Conservation (phyloP, 1,140 invertebrate genomes). For the Drosophila sp. region DNA sequence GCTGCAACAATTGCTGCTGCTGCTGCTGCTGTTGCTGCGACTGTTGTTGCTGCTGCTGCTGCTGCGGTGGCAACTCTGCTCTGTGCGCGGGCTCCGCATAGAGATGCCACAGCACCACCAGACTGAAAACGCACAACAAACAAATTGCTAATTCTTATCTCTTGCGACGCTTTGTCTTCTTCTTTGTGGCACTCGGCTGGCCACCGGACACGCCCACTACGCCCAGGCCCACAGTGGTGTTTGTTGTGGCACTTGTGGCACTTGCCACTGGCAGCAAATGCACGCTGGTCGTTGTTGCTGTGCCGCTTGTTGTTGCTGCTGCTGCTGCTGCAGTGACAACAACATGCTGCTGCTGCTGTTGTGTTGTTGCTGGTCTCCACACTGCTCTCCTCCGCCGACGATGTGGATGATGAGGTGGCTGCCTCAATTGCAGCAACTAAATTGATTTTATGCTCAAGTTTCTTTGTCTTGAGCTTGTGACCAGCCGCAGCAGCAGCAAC, state of each 20-base stretch:
- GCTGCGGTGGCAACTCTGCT: constrained; percentile 15
- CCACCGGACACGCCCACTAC: constrained; percentile 42
- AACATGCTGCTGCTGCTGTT: no score
- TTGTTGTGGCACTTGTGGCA: neutral
- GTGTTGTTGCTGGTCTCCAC: constrained; percentile 47
- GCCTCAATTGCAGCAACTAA: constrained; percentile 81
- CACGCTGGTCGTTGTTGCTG: neutral
- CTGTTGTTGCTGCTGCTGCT: neutral
- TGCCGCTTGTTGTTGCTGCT: neutral
- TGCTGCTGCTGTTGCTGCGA: constrained; percentile 19
- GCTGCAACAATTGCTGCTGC: constrained; percentile 9
- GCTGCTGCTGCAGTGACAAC: neutral
- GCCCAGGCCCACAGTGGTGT: neutral
- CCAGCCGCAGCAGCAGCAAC: neutral
- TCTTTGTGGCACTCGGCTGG: constrained; percentile 78
- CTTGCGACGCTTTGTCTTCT: constrained; percentile 82
- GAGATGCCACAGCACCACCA: constrained; percentile 77
- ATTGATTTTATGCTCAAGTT: constrained; percentile 81
- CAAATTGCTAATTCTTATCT: constrained; percentile 85
- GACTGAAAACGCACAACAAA: constrained; percentile 84
- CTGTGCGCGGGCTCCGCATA: constrained; percentile 47
- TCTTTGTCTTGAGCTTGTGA: constrained; percentile 79
- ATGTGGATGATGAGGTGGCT: constrained; percentile 77
- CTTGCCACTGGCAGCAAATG: no score
- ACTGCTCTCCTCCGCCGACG: constrained; percentile 77